Conservation (phyloP, 2,888 invertebrate genomes). For the Coleophora flavipennella region DNA sequence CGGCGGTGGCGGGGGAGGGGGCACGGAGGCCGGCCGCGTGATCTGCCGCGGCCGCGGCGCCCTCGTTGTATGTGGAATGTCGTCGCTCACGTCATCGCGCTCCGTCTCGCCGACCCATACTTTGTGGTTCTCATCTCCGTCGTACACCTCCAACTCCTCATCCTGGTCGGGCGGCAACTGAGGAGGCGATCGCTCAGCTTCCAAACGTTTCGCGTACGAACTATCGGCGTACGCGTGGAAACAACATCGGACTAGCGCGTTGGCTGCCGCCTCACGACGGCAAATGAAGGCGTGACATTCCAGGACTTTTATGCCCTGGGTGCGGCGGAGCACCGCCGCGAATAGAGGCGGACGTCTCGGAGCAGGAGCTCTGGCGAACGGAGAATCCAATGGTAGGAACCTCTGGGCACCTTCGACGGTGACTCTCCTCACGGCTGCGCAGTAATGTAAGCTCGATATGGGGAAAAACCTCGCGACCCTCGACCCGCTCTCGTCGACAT, state of each 20-base stretch:
- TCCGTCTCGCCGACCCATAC: conserved; percentile 91
- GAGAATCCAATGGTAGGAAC: conserved; percentile 96
- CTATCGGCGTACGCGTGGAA: conserved; percentile 98
- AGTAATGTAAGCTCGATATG: conserved; percentile 95
- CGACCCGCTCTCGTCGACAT: conserved; percentile 95
- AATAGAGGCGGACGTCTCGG: conserved; percentile 96
- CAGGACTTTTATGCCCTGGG: conserved; percentile 96
- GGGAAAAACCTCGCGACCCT: conserved; percentile 96
- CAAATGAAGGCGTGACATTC: conserved; percentile 99
- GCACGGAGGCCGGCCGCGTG: conserved; percentile 83
- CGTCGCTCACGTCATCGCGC: conserved; percentile 82
- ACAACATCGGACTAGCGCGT: conserved; percentile 96
- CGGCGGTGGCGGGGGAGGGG: conserved; percentile 85
- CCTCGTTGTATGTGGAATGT: conserved; percentile 72
- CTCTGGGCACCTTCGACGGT: conserved; percentile 83
- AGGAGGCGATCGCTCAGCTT: conserved; percentile 71
- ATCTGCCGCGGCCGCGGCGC: conserved; percentile 87
- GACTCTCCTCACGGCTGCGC: conserved; percentile 94
- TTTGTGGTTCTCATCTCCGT: conserved; percentile 95
- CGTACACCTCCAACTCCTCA: conserved; percentile 87
- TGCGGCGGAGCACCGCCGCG: conserved; percentile 95
- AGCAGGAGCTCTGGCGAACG: conserved; percentile 93
- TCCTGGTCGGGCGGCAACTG: conserved; percentile 61
- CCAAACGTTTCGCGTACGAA: conserved; percentile 89
- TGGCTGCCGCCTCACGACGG: conserved; percentile 96